Evolutionary conservation across 2,888 invertebrate genomes (phyloP), one percentile per base, ranked within the genome.

Genomic region (Mythimna pallens): DNA sequence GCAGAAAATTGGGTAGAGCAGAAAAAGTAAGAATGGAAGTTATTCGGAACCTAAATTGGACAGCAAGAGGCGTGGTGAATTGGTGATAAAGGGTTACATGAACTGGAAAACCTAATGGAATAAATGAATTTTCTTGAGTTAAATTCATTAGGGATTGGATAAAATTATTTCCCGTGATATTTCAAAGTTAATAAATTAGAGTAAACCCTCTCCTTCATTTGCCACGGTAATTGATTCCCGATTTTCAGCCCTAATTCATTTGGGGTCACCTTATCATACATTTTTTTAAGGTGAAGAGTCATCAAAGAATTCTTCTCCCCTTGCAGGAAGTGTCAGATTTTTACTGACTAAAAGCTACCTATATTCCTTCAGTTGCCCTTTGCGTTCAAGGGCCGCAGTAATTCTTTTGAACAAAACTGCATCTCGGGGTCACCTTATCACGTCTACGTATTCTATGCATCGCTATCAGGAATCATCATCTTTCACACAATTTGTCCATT

Each of bases 61-160:
- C 55, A 57, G 25, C n/a, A 50, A 55, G 9, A 6, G 20, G 43
- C 36, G 9, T 40, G 25, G 52, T 47, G 7, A 47, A 47, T 47
- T 47, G 47, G 47, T 40, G 36, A 58, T 43, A 63, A 63, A 76
- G 10, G 25, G 17, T 55, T n/a, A 34, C 22, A 50, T 40, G 20
- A 70, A 47, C 59, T 34, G 34, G 7, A 57, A 70, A 52, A 25
- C 65, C n/a, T 40, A 70, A 70, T 50, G 50, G 12, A 5, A 55
- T 25, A 22, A 59, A 80, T 75, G 52, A 50, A 75, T 75, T 75
- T 22, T 30, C 54, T 30, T 22, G 9, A 65, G 65, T 62, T 76
- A 76, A 52, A 58, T 50, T 79, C 47, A 30, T 47, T 1, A n/a
- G 0, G 14, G 52, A 5, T 78, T 40, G 17, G 59, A 54, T 40